These are phyloP conservation scores for Albula goreensis DNA, from an alignment of 2,113 vertebrate genomes.

Conservation along the genomic window DNA sequence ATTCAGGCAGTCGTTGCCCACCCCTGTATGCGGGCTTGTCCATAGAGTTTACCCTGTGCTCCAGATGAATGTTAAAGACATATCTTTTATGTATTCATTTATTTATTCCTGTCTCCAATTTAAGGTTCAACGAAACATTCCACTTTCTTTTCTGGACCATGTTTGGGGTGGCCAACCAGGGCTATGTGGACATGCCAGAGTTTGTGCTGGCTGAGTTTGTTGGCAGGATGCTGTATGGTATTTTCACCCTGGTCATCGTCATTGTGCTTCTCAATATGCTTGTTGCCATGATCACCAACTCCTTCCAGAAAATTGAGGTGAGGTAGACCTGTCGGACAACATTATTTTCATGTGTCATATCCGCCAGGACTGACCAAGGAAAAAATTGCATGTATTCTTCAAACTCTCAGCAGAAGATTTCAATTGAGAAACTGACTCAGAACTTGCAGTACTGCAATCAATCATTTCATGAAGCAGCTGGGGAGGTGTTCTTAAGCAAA, in stretches of 20 bases:
- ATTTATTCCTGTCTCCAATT: not conserved
- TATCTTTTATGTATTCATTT: not conserved
- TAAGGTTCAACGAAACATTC: conserved; percentile 85
- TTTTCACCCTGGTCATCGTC: conserved; percentile 85
- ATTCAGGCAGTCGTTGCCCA: no score
- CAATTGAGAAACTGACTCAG: no score
- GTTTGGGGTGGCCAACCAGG: conserved; percentile 83
- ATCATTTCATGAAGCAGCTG: no score
- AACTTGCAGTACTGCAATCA: no score
- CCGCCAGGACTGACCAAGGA: no score
- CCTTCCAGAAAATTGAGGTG: conserved; percentile 90
- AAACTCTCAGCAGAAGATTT: no score
- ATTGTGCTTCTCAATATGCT: conserved; percentile 90
- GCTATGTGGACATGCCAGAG: conserved; percentile 79
- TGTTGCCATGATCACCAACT: conserved; percentile 92
- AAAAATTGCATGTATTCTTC: no score
- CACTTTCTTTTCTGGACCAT: conserved; percentile 90
- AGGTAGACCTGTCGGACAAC: not conserved
- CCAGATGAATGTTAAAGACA: not conserved
- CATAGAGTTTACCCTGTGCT: no score
- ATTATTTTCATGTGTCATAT: no score
- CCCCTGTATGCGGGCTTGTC: no score
- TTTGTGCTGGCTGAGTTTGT: conserved; percentile 78
- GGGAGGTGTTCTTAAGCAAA: no score
- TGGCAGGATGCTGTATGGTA: conserved; percentile 78